Base-by-base conservation (phyloP, 2,113 vertebrate genomes). In the Bettongia penicillata region DNA sequence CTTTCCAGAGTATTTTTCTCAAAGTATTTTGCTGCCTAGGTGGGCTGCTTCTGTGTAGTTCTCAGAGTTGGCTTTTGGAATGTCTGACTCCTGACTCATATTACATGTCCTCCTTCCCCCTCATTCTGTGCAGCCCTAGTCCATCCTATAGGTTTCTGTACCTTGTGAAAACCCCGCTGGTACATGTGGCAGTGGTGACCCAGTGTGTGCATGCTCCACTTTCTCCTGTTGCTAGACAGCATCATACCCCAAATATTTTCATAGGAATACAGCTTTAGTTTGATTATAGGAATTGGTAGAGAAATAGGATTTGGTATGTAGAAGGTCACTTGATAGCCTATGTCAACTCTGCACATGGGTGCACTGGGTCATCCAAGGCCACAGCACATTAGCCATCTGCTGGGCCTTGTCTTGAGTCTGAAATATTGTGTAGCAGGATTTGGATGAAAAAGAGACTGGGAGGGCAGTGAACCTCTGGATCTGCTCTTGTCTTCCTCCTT, bases 401-500 rank as follows among this genome's bases (percentile, higher is more conserved):
- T 53, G 53, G 4, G 52, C 52, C 52, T 52, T 52, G 53, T 55
- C 52, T 16, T 3, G 11, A 68, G 31, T 37, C 68, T 2, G 19
- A 84, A 84, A 43, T 84, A 43, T n/a, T 23, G 0, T 7, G n/a
- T 84, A 84, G 16, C 19, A 23, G 68, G 28, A 68, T 68, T 68
- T 16, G 12, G 61, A 84, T 43, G 68, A 43, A 22, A 43, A 84
- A 19, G 19, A 43, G 68, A 23, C n/a, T 43, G 68, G 68, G 16
- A 43, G 37, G 6, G n/a, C 6, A 8, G 11, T 22, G n/a, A 53
- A 16, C 22, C 12, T 68, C 68, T 84, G 95, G 89, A 93, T 53
- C 90, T 91, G 24, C 47, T 97, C 26, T n/a, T 92, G 31, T 96
- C 84, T 95, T 95, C n/a, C 92, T 91, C 37, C 26, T 91, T 96